phyloP scores from a whole-genome alignment of 2,888 invertebrate genomes.

The Zygaena filipendulae region DNA sequence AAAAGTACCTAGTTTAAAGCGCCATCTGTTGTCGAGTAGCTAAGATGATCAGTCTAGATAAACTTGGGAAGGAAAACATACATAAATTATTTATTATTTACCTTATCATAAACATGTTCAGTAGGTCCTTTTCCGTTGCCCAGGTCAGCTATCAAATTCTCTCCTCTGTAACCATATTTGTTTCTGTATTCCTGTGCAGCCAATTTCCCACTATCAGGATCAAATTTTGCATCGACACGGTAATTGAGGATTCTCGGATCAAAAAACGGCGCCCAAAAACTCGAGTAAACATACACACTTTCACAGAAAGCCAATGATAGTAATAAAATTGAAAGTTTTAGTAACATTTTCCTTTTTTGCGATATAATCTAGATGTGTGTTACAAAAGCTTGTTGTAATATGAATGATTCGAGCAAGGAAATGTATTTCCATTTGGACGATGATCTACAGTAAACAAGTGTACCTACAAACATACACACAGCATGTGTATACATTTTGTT shows the following conservation, averaged over 20 bases:
- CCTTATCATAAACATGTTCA: slow-evolving; percentile 20
- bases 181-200: slow-evolving; percentile 27
- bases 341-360: slow-evolving; percentile 15
- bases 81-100: too few species aligned
- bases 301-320: slow-evolving; percentile 21
- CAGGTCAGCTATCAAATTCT: slow-evolving; percentile 35
- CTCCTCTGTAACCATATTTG: slow-evolving; percentile 37
- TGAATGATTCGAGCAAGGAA: slow-evolving; percentile 20
- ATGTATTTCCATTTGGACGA: slow-evolving; percentile 12
- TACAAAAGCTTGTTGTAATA: too few species aligned
- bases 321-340: slow-evolving; percentile 19
- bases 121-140: slow-evolving; percentile 36
- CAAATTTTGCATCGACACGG: slow-evolving; percentile 36
- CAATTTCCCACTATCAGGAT: slow-evolving; percentile 28
- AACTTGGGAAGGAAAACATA: too few species aligned
- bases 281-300: slow-evolving; percentile 32
- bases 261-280: slow-evolving; percentile 52
- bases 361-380: too few species aligned
- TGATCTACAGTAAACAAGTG: slow-evolving; percentile 15
- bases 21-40: too few species aligned
- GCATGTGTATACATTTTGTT: slow-evolving; percentile 23
- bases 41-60: too few species aligned
- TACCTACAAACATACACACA: slow-evolving; percentile 17
- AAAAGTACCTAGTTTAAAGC: too few species aligned
- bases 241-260: slow-evolving; percentile 42